Evolutionary conservation across 2,797 vertebrate species (phyloP).

Genomic region (Brachymystax lenok): DNA sequence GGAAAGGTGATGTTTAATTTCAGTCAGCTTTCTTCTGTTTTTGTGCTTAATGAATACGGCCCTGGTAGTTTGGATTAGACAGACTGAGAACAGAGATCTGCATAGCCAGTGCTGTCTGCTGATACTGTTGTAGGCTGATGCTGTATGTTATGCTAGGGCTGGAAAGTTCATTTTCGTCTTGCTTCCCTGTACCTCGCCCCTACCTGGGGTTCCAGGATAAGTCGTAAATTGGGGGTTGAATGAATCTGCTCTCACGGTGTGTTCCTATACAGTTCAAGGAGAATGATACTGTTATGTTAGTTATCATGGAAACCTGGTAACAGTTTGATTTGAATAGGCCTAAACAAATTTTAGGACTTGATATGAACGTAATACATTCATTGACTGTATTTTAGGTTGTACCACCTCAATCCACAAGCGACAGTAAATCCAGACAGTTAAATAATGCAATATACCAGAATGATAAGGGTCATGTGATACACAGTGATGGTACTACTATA

Average conservation of each 20-base stretch:
- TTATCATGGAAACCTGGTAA: not conserved
- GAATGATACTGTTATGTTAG: not conserved
- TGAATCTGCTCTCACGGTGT: not conserved
- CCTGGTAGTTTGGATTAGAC: not conserved
- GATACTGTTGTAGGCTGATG: constrained; percentile 8
- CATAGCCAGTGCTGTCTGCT: constrained; percentile 29
- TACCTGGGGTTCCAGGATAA: too few relatives aligned
- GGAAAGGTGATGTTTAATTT: not conserved
- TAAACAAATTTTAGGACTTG: not conserved
- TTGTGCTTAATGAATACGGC: not conserved
- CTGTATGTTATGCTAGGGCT: too few relatives aligned
- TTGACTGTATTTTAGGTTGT: not conserved
- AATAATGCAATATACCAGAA: not conserved
- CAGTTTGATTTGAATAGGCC: not conserved
- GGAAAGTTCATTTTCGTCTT: not conserved
- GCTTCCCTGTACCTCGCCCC: not conserved
- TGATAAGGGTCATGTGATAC: not conserved
- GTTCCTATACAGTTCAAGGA: not conserved
- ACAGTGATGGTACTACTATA: not conserved
- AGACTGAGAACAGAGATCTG: constrained; percentile 13
- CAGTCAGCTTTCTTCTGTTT: not conserved
- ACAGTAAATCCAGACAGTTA: not conserved
- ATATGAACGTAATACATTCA: not conserved
- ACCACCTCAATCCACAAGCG: not conserved
- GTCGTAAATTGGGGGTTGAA: not conserved